phyloP scores from a whole-genome alignment of 2,113 vertebrate species.

The Axis porcinus region DNA sequence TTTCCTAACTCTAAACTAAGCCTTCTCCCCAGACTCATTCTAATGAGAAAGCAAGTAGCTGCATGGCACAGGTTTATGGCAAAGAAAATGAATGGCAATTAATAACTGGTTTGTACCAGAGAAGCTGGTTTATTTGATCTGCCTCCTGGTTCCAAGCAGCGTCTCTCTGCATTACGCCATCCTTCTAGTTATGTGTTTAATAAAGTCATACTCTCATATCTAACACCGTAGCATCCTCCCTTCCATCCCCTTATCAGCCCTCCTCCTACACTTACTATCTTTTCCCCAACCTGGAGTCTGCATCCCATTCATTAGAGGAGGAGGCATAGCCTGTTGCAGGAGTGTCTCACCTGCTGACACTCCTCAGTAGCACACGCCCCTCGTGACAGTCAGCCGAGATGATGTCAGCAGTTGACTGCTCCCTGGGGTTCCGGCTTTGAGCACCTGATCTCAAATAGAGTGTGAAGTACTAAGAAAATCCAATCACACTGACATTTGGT shows the following conservation, averaged over 20 bases:
- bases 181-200: constrained; percentile 59
- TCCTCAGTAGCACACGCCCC: neutral
- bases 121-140: constrained; percentile 58
- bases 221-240: constrained; percentile 20
- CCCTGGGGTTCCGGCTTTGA: constrained; percentile 22
- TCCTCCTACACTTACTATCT: constrained; percentile 35
- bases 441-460: constrained; percentile 51
- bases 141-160: constrained; percentile 26
- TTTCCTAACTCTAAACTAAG: constrained; percentile 33
- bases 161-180: constrained; percentile 40
- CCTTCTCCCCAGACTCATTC: constrained; percentile 34
- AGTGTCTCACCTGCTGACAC: constrained; percentile 30
- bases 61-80: constrained; percentile 56
- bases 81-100: constrained; percentile 62
- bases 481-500: constrained; percentile 10
- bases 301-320: constrained; percentile 24
- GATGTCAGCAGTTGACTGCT: constrained; percentile 67
- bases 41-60: constrained; percentile 57
- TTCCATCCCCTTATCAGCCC: neutral
- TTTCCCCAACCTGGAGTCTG: neutral
- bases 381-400: constrained; percentile 49
- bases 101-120: constrained; percentile 62
- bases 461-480: constrained; percentile 37
- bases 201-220: constrained; percentile 27
- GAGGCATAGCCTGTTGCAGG: constrained; percentile 52